These are phyloP conservation scores for Piaya cayana DNA, from an alignment of 2,113 vertebrate genomes.

Conservation along the genomic window DNA sequence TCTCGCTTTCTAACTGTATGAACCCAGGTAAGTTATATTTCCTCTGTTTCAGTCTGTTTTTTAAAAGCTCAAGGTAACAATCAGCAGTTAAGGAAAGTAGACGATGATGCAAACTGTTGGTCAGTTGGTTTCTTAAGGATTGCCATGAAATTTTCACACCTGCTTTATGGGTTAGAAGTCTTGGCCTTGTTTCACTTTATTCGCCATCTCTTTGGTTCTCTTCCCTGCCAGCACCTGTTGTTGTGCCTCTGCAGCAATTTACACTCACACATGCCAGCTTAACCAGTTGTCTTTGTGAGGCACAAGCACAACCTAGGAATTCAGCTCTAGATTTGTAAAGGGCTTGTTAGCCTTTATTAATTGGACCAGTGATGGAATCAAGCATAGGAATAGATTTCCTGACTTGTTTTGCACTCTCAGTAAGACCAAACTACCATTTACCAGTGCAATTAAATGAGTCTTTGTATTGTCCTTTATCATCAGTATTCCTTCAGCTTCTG, in stretches of 20 bases:
- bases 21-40: background rate
- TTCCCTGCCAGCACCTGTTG: background rate
- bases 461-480: background rate
- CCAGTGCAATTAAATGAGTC: background rate
- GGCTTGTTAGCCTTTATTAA: background rate
- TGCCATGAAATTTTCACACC: background rate
- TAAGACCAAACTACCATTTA: background rate
- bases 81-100: accelerated
- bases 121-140: background rate
- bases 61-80: background rate
- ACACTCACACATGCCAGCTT: accelerated
- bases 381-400: background rate
- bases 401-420: background rate
- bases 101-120: background rate
- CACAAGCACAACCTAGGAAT: background rate
- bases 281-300: background rate
- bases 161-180: background rate
- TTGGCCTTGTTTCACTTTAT: background rate
- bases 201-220: background rate
- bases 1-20: accelerated
- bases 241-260: background rate
- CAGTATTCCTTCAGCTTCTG: background rate
- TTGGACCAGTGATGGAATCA: accelerated
- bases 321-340: background rate
- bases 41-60: background rate